phyloP scores from a whole-genome alignment of 2,113 vertebrate genomes.

The Setophaga kirtlandii region DNA sequence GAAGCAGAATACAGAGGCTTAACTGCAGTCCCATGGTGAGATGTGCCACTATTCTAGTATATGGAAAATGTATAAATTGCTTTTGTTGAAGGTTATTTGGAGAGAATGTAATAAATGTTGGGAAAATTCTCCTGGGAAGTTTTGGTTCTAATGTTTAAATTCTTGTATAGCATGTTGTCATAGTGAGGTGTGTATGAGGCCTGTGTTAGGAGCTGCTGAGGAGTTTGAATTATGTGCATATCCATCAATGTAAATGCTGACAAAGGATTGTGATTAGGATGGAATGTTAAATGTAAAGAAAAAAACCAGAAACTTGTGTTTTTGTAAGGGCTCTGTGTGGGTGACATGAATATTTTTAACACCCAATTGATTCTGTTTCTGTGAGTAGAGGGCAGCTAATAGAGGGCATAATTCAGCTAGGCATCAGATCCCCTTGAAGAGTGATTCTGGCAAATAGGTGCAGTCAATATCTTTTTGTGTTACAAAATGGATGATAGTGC shows the following conservation, averaged over 20 bases:
- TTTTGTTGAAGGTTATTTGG: conserved; percentile 21
- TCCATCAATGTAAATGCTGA: not conserved
- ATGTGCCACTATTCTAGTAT: not conserved
- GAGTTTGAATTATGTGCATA: not conserved
- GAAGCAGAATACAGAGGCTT: not conserved
- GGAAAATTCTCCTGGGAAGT: not conserved
- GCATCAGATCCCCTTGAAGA: not conserved
- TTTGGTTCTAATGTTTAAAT: not conserved
- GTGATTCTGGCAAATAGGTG: not conserved
- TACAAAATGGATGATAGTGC: not conserved
- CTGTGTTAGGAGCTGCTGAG: not conserved
- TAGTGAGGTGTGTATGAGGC: not conserved
- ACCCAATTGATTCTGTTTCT: not conserved
- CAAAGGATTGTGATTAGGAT: not conserved
- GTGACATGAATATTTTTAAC: not conserved
- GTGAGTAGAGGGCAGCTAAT: not conserved
- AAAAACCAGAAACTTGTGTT: not conserved
- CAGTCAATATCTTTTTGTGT: not conserved
- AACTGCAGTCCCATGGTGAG: not conserved
- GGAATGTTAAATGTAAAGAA: not conserved
- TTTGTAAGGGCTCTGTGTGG: not conserved
- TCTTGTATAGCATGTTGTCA: not conserved
- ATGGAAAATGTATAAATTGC: not conserved
- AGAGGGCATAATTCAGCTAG: not conserved
- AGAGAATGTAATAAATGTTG: not conserved